Base-by-base conservation (phyloP, 2,797 vertebrate species). In the Menidia menidia region DNA sequence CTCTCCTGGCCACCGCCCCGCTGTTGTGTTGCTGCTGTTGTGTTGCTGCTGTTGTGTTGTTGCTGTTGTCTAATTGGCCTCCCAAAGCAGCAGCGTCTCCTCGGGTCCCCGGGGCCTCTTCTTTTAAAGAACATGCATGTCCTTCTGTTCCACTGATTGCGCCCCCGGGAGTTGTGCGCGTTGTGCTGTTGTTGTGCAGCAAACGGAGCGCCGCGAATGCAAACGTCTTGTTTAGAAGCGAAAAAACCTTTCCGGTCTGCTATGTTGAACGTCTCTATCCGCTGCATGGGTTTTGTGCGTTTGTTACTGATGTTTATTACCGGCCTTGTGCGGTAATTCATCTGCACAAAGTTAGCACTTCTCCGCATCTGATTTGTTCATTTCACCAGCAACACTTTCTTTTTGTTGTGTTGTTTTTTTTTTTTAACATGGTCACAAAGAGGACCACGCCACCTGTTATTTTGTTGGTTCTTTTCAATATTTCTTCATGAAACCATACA, bases 11-110 rank as follows among this genome's bases (percentile, higher is more conserved):
- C 76, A 35, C 57, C 60, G 64, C 75, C 61, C 75, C 47, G 55
- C 35, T 62, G 14, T 51, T 63, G 42, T 47, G 59, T 52, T 70
- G 73, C 73, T 72, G 63, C 60, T 56, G 41, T 53, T 25, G 25
- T 25, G 25, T 44, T 47, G 59, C 55, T 70, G 73, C 73, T 72
- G 63, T 61, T 56, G 41, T 53, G 25, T 44, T 47, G 59, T 52
- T 70, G 73, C 73, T 72, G 63, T 61, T 56, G 41, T 53, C 75
- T 86, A 86, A 91, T 85, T 87, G 85, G 80, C 63, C 67, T 83
- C 71, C 66, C 30, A 5, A 52, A 77, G 57, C 31, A 72, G 8
- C 69, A 64, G 58, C 62, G 68, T 53, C 60, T 64, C 64, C n/a
- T 53, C 6, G 48, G 31, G 64, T 76, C 71, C 86, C 75, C 30